Evolutionary conservation across 2,888 invertebrate species (phyloP).

Genomic region (Cerastis leucographa): DNA sequence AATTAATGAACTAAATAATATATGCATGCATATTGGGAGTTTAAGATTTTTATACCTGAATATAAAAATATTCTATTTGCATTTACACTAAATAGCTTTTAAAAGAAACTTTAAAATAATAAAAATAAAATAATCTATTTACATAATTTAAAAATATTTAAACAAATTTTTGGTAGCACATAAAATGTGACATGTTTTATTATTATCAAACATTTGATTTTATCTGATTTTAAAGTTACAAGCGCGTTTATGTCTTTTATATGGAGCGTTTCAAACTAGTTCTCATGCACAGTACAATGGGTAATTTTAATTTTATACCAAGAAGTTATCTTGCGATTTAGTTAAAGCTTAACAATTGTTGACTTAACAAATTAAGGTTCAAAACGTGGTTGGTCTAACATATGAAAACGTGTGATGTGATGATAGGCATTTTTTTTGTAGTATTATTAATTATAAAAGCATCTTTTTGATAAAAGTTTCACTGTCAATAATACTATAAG

Average conservation of each 20-base stretch:
- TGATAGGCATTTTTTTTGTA: not conserved
- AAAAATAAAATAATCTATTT: slow-evolving; percentile 12
- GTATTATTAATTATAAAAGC: not conserved
- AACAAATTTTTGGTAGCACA: not conserved
- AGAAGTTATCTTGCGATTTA: not conserved
- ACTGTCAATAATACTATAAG: not conserved
- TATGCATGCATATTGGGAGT: not conserved
- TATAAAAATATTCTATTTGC: slow-evolving; percentile 33
- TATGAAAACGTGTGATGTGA: not conserved
- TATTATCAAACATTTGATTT: slow-evolving; percentile 10
- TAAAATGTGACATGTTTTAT: slow-evolving; percentile 13
- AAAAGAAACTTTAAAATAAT: not conserved
- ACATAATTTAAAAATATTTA: not conserved
- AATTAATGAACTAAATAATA: slow-evolving; percentile 18
- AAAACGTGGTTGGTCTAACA: not conserved
- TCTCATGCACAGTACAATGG: slow-evolving; percentile 58
- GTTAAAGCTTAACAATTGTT: not conserved
- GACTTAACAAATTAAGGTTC: not conserved
- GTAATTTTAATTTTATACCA: slow-evolving; percentile 5
- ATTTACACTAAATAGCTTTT: slow-evolving; percentile 57
- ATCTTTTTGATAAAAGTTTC: not conserved
- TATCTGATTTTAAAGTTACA: slow-evolving; percentile 17
- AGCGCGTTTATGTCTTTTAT: slow-evolving; percentile 84
- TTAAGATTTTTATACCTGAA: not conserved
- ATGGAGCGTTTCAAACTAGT: slow-evolving; percentile 70